Conservation (phyloP, 2,113 vertebrate genomes). For the Nettapus auritus region DNA sequence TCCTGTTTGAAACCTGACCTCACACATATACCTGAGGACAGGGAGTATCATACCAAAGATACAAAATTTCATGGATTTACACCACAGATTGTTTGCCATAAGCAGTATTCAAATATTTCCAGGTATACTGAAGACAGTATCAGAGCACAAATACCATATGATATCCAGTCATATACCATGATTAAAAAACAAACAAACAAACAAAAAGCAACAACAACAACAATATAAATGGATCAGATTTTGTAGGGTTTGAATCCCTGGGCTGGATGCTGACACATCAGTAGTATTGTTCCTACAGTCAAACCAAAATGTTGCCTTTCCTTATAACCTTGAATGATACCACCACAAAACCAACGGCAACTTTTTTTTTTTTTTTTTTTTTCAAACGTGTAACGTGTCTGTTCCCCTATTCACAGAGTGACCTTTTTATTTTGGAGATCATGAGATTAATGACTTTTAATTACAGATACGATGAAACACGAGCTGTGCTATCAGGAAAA, state of each 20-base stretch:
- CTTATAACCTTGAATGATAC: background rate
- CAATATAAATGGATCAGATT: background rate
- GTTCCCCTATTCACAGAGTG: background rate
- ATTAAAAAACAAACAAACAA: background rate
- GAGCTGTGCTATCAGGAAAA: background rate
- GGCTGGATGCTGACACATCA: background rate
- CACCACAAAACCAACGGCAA: background rate
- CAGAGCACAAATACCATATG: fast-evolving
- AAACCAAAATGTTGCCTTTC: background rate
- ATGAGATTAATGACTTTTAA: background rate
- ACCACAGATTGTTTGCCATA: background rate
- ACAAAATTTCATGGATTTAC: background rate
- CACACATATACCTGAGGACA: background rate
- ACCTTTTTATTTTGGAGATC: background rate
- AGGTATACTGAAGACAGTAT: background rate
- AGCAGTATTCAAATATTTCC: background rate
- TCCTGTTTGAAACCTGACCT: background rate
- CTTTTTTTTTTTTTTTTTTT: background rate
- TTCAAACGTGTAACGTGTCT: background rate
- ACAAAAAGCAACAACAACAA: background rate
- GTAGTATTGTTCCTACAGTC: background rate
- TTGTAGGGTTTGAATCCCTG: background rate
- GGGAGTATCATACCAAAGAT: background rate
- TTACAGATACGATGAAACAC: background rate
- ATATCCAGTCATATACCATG: background rate